A percentile compares a stretch with the other conserved stretches of the same genome.
These are phyloP conservation scores for Hypomesus transpacificus DNA, from an alignment of 2,113 vertebrate genomes.

Conservation along the genomic window DNA sequence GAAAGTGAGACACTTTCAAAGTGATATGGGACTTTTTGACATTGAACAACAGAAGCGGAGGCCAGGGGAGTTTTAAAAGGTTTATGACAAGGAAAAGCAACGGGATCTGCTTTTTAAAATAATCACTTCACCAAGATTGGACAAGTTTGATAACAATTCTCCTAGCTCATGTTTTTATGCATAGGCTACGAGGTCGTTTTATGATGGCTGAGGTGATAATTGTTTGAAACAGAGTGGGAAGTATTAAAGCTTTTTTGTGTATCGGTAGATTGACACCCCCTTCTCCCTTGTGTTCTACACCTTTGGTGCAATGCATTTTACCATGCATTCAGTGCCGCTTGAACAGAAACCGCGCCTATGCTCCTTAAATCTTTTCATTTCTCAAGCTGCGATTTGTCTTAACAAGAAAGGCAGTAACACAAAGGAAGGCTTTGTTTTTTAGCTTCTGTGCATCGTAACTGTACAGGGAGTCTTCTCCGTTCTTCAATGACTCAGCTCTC, in stretches of 20 bases:
- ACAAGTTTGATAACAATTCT: constrained; percentile 27
- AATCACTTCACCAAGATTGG: constrained; percentile 49
- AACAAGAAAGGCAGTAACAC: too few species aligned
- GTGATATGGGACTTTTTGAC: constrained; percentile 52
- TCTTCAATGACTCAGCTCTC: neutral
- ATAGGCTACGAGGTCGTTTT: constrained; percentile 14
- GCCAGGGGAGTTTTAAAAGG: constrained; percentile 36
- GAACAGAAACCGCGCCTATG: too few species aligned
- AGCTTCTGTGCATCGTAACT: too few species aligned
- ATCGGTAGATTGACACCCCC: constrained; percentile 9
- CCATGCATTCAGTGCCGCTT: neutral
- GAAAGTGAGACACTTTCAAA: constrained; percentile 41
- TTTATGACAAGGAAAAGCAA: constrained; percentile 38
- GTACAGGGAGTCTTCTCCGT: too few species aligned
- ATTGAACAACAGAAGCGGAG: constrained; percentile 41
- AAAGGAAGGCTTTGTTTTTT: neutral
- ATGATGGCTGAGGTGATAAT: constrained; percentile 1
- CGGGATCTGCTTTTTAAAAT: constrained; percentile 23
- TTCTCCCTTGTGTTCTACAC: neutral
- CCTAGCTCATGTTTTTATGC: constrained; percentile 23
- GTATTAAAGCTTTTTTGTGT: neutral
- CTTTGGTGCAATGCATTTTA: neutral
- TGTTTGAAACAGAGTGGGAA: constrained; percentile 7
- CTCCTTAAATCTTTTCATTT: too few species aligned
- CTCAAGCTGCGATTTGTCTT: too few species aligned